phyloP scores from a whole-genome alignment of 1,140 invertebrate species.

The Copidosoma floridanum region DNA sequence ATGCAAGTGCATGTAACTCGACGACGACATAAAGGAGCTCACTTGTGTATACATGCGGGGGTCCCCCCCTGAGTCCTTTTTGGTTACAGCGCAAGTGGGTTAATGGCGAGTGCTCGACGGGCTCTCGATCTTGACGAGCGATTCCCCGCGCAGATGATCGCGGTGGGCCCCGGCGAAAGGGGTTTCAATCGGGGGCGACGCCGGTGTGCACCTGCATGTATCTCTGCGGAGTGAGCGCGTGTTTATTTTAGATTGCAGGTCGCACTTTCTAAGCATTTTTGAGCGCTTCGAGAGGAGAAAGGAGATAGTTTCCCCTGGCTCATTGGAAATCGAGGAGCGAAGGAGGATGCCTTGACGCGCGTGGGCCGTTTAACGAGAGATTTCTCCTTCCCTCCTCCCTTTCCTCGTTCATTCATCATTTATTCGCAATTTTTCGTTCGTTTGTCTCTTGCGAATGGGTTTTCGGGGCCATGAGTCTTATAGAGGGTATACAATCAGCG shows the following conservation, averaged over 20 bases:
- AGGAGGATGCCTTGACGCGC: background rate
- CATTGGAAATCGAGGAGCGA: slow-evolving; percentile 19
- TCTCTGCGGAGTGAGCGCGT: background rate
- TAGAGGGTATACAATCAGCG: no score
- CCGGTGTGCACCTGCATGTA: slow-evolving; percentile 1
- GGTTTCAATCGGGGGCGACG: slow-evolving; percentile 3
- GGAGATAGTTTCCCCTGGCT: slow-evolving; percentile 13
- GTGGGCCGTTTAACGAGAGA: no score
- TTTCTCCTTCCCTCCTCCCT: no score
- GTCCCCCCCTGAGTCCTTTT: no score
- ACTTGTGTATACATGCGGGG: no score
- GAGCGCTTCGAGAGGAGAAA: slow-evolving; percentile 20
- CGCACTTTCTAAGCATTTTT: slow-evolving; percentile 22
- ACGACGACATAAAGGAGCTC: no score
- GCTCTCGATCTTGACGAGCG: background rate
- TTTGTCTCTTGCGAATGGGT: no score
- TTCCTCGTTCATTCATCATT: no score
- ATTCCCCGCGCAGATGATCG: background rate
- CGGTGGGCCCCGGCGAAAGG: slow-evolving; percentile 1
- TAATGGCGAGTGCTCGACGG: slow-evolving; percentile 25
- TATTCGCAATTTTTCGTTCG: no score
- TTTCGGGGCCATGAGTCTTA: no score
- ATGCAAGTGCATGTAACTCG: no score
- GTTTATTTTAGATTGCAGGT: no score
- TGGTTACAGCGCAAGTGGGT: slow-evolving; percentile 39